Conservation (phyloP, 2,888 invertebrate genomes). For the Dione vanillae region DNA sequence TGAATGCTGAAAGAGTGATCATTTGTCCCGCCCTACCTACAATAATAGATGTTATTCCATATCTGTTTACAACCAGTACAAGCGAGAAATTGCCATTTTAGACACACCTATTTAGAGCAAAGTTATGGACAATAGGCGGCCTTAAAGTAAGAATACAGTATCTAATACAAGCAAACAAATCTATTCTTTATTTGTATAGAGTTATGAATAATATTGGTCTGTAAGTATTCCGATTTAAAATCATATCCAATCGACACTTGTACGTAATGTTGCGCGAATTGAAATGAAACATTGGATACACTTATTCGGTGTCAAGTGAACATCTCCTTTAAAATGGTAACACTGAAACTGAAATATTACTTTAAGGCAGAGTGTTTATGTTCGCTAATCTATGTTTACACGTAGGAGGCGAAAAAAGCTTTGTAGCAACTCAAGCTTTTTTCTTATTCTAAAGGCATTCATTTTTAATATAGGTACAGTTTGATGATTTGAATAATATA, state of each 20-base stretch:
- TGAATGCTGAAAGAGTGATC: constrained; percentile 37
- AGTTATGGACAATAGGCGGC: constrained; percentile 39
- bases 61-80: constrained; percentile 45
- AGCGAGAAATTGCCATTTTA: constrained; percentile 50
- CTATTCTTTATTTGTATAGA: neutral
- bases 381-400: constrained; percentile 35
- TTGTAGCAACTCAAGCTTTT: neutral
- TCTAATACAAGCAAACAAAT: constrained; percentile 17
- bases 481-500: too few relatives aligned
- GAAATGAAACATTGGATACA: constrained; percentile 49
- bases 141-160: neutral
- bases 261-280: constrained; percentile 38
- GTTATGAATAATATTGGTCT: constrained; percentile 14
- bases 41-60: constrained; percentile 46
- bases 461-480: too few relatives aligned
- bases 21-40: constrained; percentile 40
- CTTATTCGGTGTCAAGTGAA: constrained; percentile 45
- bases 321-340: constrained; percentile 44
- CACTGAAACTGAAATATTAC: constrained; percentile 41
- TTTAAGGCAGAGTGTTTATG: constrained; percentile 40
- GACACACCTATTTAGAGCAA: constrained; percentile 52
- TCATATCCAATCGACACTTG: neutral
- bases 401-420: constrained; percentile 1
- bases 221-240: neutral
- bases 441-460: neutral